Evolutionary conservation across 1,140 invertebrate species (phyloP).

Genomic region (Notospermus geniculatus): DNA sequence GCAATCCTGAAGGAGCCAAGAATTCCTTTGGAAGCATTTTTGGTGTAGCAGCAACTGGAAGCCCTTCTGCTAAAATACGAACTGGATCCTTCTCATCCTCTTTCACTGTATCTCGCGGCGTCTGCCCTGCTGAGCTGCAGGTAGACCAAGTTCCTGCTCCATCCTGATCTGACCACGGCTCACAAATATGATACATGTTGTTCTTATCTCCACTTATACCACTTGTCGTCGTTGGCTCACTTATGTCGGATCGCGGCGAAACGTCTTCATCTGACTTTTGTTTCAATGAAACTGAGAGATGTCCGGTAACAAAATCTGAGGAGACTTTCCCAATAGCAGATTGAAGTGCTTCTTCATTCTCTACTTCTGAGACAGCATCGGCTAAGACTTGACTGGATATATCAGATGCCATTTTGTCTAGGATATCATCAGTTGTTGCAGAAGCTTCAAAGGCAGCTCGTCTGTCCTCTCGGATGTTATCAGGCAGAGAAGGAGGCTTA

Average conservation of each 20-base stretch:
- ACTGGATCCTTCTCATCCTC: neutral
- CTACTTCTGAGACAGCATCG: neutral
- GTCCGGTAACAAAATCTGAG: conserved; percentile 1
- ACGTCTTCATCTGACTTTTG: conserved; percentile 2
- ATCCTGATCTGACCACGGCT: conserved; percentile 8
- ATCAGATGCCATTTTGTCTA: neutral
- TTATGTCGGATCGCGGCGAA: neutral
- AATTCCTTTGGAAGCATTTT: conserved; percentile 1
- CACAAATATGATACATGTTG: conserved; percentile 7
- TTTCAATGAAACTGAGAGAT: neutral
- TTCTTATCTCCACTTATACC: too few relatives aligned
- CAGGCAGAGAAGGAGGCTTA: too few relatives aligned
- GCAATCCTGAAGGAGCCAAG: neutral
- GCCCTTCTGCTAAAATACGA: neutral
- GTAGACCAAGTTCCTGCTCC: neutral
- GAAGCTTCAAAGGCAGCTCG: too few relatives aligned
- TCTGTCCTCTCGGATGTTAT: too few relatives aligned
- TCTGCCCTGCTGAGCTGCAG: neutral
- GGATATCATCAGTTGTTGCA: too few relatives aligned
- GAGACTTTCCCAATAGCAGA: neutral
- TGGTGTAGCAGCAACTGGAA: neutral
- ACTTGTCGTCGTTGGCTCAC: neutral
- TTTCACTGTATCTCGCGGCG: conserved; percentile 1
- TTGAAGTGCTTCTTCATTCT: neutral
- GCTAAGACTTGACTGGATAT: conserved; percentile 5